phyloP scores from a whole-genome alignment of 2,888 invertebrate genomes.

The Rotaria macrura region DNA sequence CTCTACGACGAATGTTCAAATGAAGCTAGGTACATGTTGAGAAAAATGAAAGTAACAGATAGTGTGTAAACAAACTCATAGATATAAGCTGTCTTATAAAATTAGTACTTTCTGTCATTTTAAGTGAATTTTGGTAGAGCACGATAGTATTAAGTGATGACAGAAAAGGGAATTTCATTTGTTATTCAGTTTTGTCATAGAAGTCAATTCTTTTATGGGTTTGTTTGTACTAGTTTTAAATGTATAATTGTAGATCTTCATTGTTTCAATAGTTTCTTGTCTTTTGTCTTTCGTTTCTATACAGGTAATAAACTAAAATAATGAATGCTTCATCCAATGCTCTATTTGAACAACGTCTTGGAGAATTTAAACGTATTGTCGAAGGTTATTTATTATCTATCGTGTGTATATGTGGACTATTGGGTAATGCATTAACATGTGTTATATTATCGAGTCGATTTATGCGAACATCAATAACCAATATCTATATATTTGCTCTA shows the following conservation, averaged over 20 bases:
- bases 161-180: no score
- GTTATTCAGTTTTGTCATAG: no score
- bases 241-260: no score
- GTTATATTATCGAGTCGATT: not conserved
- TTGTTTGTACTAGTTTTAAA: no score
- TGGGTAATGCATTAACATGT: not conserved
- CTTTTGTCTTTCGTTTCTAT: not conserved
- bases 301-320: not conserved
- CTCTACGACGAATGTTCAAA: no score
- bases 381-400: not conserved
- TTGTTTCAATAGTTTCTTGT: no score
- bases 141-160: no score
- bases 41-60: not conserved
- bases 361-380: not conserved
- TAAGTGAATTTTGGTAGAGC: no score
- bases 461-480: conserved; percentile 7
- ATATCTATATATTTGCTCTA: not conserved
- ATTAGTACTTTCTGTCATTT: no score
- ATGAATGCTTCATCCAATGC: not conserved
- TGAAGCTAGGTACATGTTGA: no score
- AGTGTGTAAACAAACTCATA: not conserved
- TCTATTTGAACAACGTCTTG: not conserved
- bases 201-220: no score
- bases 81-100: no score
- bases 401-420: not conserved